Base-by-base conservation (phyloP, 2,797 vertebrate genomes). In the Melanotaenia parkinsoni region DNA sequence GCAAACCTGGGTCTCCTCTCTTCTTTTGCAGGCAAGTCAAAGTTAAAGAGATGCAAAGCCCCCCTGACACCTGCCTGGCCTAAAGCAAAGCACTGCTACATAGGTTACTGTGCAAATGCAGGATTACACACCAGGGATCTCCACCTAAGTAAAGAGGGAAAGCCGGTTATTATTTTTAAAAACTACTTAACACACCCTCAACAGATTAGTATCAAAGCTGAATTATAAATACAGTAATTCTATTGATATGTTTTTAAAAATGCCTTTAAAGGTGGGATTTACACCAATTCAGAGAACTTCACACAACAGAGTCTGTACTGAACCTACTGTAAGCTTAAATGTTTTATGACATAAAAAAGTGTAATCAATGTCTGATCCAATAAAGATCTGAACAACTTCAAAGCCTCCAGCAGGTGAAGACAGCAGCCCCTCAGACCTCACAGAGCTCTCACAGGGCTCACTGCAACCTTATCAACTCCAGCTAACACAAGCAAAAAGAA, bases 1-100 rank as follows among this genome's bases (percentile, higher is more conserved):
- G 63, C 14, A 74, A 79, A 77, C 70, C 63, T 59, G 65, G 60
- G 63, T 74, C 47, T 71, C 20, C 24, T 57, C 32, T 71, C 10
- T 7, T 18, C 12, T 47, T 74, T 57, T 43, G 3, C 14, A 37
- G 45, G 3, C 1, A 1, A 68, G 65, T 72, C 63, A 67, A 45
- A 72, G 51, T 67, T 66, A 35, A 75, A 74, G 66, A 50, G 63
- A 47, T 11, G 43, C 62, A 74, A 71, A 71, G 61, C 69, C n/a
- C 72, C n/a, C 7, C 16, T n/a, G 75, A 80, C 75, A 88, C 75
- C 84, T 83, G 85, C 73, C 35, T 80, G 16, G 82, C 83, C 82
- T 76, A 4, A 58, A 76, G 85, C 80, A 38, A 68, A 72, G 9
- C 7, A 51, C 33, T 43, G 64, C 4, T 67, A 37, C 26, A 20